Evolutionary conservation across 1,140 invertebrate species (phyloP), one percentile per base, ranked within the genome.

Genomic region (Anadara kagoshimensis): DNA sequence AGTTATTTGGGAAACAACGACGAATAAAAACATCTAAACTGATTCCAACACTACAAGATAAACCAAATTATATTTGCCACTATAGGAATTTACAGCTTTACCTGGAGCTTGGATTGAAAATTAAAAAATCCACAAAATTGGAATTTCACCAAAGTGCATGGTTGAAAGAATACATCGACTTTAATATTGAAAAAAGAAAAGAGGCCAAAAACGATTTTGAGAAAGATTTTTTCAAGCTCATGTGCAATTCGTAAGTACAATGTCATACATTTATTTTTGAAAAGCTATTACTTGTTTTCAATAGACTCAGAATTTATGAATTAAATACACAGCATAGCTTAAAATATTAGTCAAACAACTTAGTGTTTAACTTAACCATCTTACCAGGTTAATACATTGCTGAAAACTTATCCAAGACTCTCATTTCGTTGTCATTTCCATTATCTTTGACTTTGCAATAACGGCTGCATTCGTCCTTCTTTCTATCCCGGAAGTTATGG

Each of bases 141-240:
- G 51, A 67, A 49, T 79, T 81, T 61, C 20, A 72, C 20, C 56
- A 59, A 43, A 22, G 24, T 8, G 5, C 69, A 53, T 80, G 77
- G 66, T 54, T 80, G 51, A 71, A 79, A 49, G 24, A 49, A 16
- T 80, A 80, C 54, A 78, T 82, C 10, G 66, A 76, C 14, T 73
- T 78, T 47, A 82, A 80, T 47, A 76, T 71, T 24, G 20, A 81
- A 16, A 69, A 84, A 29, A 78, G 89, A 82, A 44, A 16, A 14
- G 11, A 29, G 8, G 44, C 62, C 8, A 64, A 49, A 14, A 73
- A 73, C 45, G 56, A 63, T 7, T 64, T 66, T 59, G 70, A 73
- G 59, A 66, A 66, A 66, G 57, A 57, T 20, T 57, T 73, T n/a
- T 64, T 56, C 41, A 59, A 63, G 36, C 24, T 69, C 41, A 74